phyloP scores from a whole-genome alignment of 2,113 vertebrate genomes.

The Urocitellus parryii region DNA sequence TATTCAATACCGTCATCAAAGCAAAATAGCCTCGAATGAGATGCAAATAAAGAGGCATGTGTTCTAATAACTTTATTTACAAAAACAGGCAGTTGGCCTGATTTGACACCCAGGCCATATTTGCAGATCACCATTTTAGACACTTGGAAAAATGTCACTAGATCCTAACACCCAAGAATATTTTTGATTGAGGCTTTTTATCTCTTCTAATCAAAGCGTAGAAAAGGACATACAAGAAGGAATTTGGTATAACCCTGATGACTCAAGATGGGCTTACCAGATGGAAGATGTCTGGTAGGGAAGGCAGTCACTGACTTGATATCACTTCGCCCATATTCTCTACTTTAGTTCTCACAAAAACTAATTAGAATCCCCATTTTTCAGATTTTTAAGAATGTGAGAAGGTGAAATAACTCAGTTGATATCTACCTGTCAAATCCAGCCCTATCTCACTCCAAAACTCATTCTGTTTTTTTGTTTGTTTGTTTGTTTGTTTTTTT shows the following conservation, averaged over 20 bases:
- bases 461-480: not conserved
- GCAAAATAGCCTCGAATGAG: not conserved
- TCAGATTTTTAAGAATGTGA: not conserved
- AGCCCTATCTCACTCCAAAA: not conserved
- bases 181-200: not conserved
- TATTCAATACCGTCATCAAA: not conserved
- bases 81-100: not conserved
- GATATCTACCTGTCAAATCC: not conserved
- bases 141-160: constrained; percentile 27
- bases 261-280: not conserved
- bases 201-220: constrained; percentile 3
- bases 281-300: not conserved
- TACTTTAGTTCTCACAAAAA: constrained; percentile 16
- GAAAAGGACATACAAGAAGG: not conserved
- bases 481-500: not conserved
- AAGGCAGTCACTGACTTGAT: not conserved
- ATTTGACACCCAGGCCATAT: not conserved
- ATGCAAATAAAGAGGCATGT: not conserved
- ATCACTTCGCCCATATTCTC: not conserved
- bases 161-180: not conserved
- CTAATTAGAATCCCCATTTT: not conserved
- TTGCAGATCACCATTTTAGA: not conserved
- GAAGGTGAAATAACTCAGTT: not conserved
- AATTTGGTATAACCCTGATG: not conserved
- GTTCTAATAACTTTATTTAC: constrained; percentile 41